Percentiles rank a stretch among this genome's conserved stretches.
Evolutionary conservation across 2,797 vertebrate genomes (phyloP).

Genomic region (Erethizon dorsatum): DNA sequence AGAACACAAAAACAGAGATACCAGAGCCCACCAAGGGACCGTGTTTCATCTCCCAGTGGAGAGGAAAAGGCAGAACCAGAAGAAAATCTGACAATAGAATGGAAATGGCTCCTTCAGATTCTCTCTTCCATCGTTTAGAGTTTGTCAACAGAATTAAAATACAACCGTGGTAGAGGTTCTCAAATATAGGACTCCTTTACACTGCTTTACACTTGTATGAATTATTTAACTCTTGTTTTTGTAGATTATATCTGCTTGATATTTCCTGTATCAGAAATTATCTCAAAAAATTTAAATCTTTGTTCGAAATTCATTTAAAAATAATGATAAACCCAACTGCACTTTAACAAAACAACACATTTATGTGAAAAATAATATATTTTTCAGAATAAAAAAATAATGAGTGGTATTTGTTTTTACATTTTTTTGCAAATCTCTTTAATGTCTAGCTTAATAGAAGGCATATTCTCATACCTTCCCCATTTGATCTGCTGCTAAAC

Average conservation of each 20-base stretch:
- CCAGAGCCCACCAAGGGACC: not conserved
- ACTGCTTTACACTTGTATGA: not conserved
- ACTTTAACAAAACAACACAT: not conserved
- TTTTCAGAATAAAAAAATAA: not conserved
- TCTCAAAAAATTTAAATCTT: not conserved
- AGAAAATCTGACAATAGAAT: not conserved
- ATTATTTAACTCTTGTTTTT: not conserved
- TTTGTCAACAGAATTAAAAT: conserved; percentile 46
- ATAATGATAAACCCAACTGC: not conserved
- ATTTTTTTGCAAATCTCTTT: conserved; percentile 32
- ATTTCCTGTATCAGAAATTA: not conserved
- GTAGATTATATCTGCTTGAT: not conserved
- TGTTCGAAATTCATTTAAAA: conserved; percentile 38
- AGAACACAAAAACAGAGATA: conserved; percentile 42
- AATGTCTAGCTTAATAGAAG: conserved; percentile 20
- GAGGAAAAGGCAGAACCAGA: conserved; percentile 46
- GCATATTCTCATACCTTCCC: not conserved
- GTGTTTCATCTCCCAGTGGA: not conserved
- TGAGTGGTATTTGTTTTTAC: not conserved
- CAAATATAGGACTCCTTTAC: not conserved
- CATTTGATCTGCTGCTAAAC: not conserved
- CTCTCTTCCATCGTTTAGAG: not conserved
- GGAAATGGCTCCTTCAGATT: not conserved
- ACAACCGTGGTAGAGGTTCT: not conserved
- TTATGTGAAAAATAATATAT: conserved; percentile 15